These are phyloP conservation scores for Ciconia nigra DNA, from an alignment of 2,797 vertebrate genomes.

Conservation along the genomic window DNA sequence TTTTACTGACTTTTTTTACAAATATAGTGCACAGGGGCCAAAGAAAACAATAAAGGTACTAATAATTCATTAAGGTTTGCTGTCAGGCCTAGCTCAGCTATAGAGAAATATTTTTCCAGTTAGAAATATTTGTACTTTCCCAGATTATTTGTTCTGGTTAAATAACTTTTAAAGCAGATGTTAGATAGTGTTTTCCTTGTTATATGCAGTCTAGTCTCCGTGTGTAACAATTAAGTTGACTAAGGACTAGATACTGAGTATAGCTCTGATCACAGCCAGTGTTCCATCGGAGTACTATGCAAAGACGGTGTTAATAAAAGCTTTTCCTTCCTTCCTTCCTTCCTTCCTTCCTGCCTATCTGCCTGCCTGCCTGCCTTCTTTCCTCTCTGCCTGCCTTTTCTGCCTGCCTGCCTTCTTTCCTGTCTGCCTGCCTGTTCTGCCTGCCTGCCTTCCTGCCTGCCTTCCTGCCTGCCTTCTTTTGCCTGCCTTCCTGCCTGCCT, in stretches of 20 bases:
- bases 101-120: slow-evolving; percentile 58
- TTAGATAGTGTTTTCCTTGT: slow-evolving; percentile 33
- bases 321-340: background rate
- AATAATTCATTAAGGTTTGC: slow-evolving; percentile 68
- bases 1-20: slow-evolving; percentile 70
- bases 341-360: fast-evolving
- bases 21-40: slow-evolving; percentile 75
- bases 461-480: too few relatives aligned
- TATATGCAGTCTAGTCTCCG: slow-evolving; percentile 1
- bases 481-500: background rate
- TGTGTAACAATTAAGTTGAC: slow-evolving; percentile 10
- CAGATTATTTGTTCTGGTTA: slow-evolving; percentile 54
- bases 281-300: background rate
- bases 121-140: slow-evolving; percentile 55
- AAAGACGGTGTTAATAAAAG: background rate
- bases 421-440: background rate
- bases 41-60: slow-evolving; percentile 77
- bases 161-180: slow-evolving; percentile 53
- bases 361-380: background rate
- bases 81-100: slow-evolving; percentile 65
- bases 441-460: background rate
- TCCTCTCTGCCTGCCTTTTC: background rate
- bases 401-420: fast-evolving
- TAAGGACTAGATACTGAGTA: slow-evolving; percentile 19
- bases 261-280: slow-evolving; percentile 13